Evolutionary conservation across 2,888 invertebrate genomes (phyloP).

Genomic region (Agrotis clavis): DNA sequence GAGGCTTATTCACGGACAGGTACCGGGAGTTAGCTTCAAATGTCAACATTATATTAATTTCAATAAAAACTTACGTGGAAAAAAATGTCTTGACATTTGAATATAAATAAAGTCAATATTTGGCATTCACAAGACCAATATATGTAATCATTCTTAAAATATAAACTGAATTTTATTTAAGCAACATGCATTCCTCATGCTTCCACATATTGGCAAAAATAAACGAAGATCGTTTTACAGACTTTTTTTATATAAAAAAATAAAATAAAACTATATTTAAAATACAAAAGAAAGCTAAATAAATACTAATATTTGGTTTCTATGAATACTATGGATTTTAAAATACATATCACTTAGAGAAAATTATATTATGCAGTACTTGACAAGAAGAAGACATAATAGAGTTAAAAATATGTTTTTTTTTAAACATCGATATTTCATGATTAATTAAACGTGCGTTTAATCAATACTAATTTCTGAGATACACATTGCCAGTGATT

Average conservation of each 20-base stretch:
- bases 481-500: too few species aligned
- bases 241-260: conserved; percentile 19
- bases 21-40: not conserved
- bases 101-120: conserved; percentile 30
- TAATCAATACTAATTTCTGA: too few species aligned
- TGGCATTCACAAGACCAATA: conserved; percentile 37
- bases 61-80: not conserved
- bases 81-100: conserved; percentile 43
- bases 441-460: not conserved
- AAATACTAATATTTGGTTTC: conserved; percentile 83
- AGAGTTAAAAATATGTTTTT: too few species aligned
- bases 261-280: conserved; percentile 49
- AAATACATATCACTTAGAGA: conserved; percentile 51
- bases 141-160: conserved; percentile 35
- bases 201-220: conserved; percentile 21
- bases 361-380: conserved; percentile 33
- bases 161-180: conserved; percentile 35
- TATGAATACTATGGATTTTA: conserved; percentile 76
- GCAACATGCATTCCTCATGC: conserved; percentile 33
- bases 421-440: not conserved
- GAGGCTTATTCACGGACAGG: not conserved
- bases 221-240: conserved; percentile 27
- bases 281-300: conserved; percentile 60
- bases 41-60: not conserved
- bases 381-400: not conserved